These are phyloP conservation scores for Nylanderia fulva DNA, from an alignment of 1,140 invertebrate genomes.

Conservation along the genomic window DNA sequence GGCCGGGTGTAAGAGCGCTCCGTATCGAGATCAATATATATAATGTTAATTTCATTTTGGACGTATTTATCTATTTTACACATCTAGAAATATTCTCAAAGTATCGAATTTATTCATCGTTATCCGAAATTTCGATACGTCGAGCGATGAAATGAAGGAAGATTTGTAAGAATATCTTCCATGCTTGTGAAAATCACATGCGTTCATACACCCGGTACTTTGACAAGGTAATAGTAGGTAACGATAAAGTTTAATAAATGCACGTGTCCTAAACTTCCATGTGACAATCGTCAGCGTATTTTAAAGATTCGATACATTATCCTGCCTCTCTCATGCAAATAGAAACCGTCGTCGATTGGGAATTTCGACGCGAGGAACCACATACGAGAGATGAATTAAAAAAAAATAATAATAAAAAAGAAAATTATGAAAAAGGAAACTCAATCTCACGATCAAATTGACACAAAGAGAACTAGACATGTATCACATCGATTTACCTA, in stretches of 20 bases:
- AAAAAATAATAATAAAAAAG: slow-evolving; percentile 49
- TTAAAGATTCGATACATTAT: slow-evolving; percentile 75
- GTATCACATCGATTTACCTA: slow-evolving; percentile 81
- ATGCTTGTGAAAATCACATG: background rate
- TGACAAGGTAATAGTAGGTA: slow-evolving; percentile 70
- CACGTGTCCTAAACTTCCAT: slow-evolving; percentile 82
- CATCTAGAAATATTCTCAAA: background rate
- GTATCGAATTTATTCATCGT: background rate
- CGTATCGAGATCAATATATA: slow-evolving; percentile 20
- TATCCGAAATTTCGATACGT: slow-evolving; percentile 23
- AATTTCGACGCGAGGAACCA: slow-evolving; percentile 66
- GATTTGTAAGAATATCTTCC: background rate
- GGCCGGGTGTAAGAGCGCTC: slow-evolving; percentile 44
- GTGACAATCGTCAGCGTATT: slow-evolving; percentile 85
- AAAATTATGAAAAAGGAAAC: slow-evolving; percentile 22
- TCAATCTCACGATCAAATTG: slow-evolving; percentile 46
- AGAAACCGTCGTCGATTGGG: slow-evolving; percentile 54
- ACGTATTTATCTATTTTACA: slow-evolving; percentile 3
- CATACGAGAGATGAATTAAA: slow-evolving; percentile 57
- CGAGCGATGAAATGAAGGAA: background rate
- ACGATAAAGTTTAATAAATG: slow-evolving; percentile 84
- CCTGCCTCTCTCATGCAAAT: slow-evolving; percentile 33
- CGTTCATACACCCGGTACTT: slow-evolving; percentile 34
- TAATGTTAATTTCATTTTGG: slow-evolving; percentile 34
- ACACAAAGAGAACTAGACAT: slow-evolving; percentile 81